These are phyloP conservation scores for Fundulus diaphanus DNA, from an alignment of 2,797 vertebrate genomes.

Conservation along the genomic window DNA sequence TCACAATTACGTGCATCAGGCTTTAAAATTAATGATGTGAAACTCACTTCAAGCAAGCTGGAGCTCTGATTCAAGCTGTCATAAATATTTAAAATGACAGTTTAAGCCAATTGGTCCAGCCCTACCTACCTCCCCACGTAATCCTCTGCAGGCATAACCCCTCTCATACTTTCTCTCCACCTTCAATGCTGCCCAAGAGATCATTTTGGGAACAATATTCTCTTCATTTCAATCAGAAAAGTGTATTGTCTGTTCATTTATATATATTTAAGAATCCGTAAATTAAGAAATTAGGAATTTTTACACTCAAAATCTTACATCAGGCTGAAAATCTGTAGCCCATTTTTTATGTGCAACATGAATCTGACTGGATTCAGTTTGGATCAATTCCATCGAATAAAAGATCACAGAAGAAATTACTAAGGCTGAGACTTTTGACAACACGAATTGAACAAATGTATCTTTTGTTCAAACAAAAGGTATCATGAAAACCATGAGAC, in stretches of 20 bases:
- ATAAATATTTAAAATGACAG: constrained; percentile 62
- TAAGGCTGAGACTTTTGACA: neutral
- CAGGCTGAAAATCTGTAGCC: neutral
- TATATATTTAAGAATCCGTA: too few relatives aligned
- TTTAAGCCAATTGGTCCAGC: constrained; percentile 68
- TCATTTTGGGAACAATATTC: constrained; percentile 2
- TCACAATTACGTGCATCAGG: too few relatives aligned
- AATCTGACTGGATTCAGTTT: constrained; percentile 3
- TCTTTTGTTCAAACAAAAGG: neutral
- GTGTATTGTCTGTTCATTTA: too few relatives aligned
- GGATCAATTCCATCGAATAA: neutral
- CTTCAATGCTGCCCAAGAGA: neutral
- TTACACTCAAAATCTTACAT: neutral
- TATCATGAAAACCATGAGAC: neutral
- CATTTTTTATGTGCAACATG: neutral
- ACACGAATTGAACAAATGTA: neutral
- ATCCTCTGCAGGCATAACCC: constrained; percentile 37
- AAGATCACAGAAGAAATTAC: neutral
- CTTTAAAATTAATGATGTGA: neutral
- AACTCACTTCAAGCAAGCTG: constrained; percentile 17
- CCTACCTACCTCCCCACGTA: constrained; percentile 38
- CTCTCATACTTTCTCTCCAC: constrained; percentile 47
- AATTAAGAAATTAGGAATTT: neutral
- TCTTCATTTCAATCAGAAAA: neutral
- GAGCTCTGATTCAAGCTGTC: constrained; percentile 55